Conservation (phyloP, 2,113 vertebrate species). For the Hymenochirus boettgeri region DNA sequence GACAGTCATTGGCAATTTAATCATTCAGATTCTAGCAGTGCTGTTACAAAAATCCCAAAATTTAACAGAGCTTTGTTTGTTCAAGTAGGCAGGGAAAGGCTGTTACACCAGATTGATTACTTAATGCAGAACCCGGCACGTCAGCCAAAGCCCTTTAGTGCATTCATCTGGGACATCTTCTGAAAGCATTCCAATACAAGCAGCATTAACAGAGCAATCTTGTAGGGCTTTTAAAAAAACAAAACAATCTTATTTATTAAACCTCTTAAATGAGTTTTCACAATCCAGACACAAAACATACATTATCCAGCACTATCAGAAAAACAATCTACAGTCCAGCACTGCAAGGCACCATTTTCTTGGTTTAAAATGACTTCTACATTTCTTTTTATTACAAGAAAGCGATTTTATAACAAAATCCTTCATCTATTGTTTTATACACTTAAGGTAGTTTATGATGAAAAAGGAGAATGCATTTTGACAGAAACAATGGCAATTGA, state of each 20-base stretch:
- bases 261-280: slow-evolving; percentile 9
- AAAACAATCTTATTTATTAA: slow-evolving; percentile 22
- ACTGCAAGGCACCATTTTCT: background rate
- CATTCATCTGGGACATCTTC: slow-evolving; percentile 26
- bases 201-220: slow-evolving; percentile 17
- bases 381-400: background rate
- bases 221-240: slow-evolving; percentile 15
- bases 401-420: background rate
- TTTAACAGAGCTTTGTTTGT: background rate
- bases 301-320: background rate
- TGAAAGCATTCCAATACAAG: slow-evolving; percentile 26
- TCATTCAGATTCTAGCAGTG: background rate
- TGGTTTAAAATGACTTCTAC: background rate
- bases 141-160: background rate
- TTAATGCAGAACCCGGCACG: slow-evolving; percentile 24
- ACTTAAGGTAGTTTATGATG: too few relatives aligned
- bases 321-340: background rate
- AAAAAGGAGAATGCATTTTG: too few relatives aligned
- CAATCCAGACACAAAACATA: slow-evolving; percentile 2
- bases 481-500: too few relatives aligned
- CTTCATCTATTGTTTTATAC: too few relatives aligned
- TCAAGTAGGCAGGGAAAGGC: background rate
- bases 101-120: slow-evolving; percentile 18
- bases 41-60: background rate
- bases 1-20: background rate